phyloP scores from a whole-genome alignment of 35 echinoderm and acorn worm species.

The Chiridota heheva region DNA sequence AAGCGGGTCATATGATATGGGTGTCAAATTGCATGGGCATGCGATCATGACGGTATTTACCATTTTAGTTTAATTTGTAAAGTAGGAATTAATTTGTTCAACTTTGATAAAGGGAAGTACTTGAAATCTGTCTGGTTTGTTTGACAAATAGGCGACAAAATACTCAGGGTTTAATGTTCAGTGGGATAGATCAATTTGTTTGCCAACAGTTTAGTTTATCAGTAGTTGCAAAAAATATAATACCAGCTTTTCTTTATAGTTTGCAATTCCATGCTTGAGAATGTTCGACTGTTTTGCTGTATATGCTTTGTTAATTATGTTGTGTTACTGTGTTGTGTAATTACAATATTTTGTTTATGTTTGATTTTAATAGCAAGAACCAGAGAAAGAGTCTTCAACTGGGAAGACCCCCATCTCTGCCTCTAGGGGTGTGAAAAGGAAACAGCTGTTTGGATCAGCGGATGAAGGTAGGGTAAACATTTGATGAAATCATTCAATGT shows the following conservation, averaged over 20 bases:
- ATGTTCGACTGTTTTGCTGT: neutral
- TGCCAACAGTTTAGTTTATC: too few relatives aligned
- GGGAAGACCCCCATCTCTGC: neutral
- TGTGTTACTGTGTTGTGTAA: neutral
- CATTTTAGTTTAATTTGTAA: too few relatives aligned
- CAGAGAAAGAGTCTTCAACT: constrained; percentile 37
- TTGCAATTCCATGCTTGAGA: neutral
- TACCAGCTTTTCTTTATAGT: neutral
- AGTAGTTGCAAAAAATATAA: neutral
- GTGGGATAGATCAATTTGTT: too few relatives aligned
- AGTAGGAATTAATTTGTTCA: too few relatives aligned
- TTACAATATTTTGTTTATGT: neutral
- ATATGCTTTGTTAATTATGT: neutral
- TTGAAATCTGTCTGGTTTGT: too few relatives aligned
- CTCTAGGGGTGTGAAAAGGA: constrained; percentile 24
- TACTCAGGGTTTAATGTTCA: too few relatives aligned
- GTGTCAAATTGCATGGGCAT: too few relatives aligned
- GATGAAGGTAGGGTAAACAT: constrained; percentile 15
- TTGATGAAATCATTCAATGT: neutral
- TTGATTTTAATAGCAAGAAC: constrained; percentile 1
- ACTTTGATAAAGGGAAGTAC: too few relatives aligned
- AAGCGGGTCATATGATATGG: too few relatives aligned
- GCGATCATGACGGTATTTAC: too few relatives aligned
- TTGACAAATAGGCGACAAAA: too few relatives aligned
- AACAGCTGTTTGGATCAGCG: constrained; percentile 13